phyloP scores from a whole-genome alignment of 2,113 vertebrate genomes.

The Oriolus oriolus region DNA sequence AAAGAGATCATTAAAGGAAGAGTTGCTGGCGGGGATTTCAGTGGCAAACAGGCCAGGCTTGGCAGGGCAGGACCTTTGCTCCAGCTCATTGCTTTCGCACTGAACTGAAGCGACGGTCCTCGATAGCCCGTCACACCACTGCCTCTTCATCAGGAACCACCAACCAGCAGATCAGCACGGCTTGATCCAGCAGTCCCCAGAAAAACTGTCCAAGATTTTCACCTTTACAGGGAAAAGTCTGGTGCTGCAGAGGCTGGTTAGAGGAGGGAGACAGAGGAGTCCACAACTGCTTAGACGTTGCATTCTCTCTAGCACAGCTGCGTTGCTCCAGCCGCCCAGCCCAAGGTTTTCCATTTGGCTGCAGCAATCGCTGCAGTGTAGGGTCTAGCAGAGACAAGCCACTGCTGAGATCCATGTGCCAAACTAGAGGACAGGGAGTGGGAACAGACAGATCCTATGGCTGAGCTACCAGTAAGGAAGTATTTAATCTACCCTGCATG shows the following conservation, averaged over 20 bases:
- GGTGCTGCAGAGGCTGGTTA: not conserved
- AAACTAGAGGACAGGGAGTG: not conserved
- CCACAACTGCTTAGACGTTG: not conserved
- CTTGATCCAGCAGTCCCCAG: not conserved
- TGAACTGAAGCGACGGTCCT: not conserved
- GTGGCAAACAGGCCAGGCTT: not conserved
- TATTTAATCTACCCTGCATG: not conserved
- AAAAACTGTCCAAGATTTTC: not conserved
- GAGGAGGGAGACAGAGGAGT: not conserved
- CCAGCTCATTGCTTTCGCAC: not conserved
- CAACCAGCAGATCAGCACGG: not conserved
- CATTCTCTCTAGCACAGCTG: not conserved
- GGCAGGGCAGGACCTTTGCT: constrained; percentile 6
- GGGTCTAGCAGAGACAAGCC: not conserved
- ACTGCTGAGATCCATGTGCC: not conserved
- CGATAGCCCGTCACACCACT: fast-evolving
- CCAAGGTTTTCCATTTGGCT: not conserved
- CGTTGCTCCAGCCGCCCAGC: not conserved
- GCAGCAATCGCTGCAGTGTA: not conserved
- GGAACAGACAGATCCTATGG: not conserved
- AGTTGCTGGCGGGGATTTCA: not conserved
- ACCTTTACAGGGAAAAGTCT: not conserved
- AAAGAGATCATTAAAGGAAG: constrained; percentile 9
- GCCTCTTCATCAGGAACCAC: not conserved
- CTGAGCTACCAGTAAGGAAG: not conserved